Evolutionary conservation across 2,113 vertebrate species (phyloP), one percentile per base, ranked within the genome.

Genomic region (Globicephala melas): DNA sequence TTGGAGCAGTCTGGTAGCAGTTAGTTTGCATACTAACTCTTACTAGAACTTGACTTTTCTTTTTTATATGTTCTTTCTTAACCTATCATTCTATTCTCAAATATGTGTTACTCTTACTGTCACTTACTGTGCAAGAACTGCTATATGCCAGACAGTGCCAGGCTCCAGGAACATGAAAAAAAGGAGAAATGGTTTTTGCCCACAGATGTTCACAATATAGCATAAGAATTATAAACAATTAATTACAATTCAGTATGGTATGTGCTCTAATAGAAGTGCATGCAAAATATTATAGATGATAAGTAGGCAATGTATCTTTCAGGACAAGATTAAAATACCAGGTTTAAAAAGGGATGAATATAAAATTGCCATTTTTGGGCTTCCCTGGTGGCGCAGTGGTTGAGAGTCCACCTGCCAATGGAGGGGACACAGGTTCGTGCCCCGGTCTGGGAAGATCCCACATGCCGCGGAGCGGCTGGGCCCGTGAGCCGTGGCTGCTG

Each of bases 301-400:
- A 93, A 77, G 18, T 71, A 96, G 50, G 17, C 28, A 81, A 68
- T 91, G 17, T 79, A 7, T 91, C 73, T 83, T 62, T 96, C 36
- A 89, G 44, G 63, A 86, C 87, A 83, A 86, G 20, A 76, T 94
- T 14, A 90, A 95, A 95, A 91, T 91, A 82, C 14, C 26, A 97
- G 28, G 11, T 87, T 94, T 62, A 41, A 83, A 94, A 89, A 86
- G 4, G 12, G 5, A 25, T 95, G 36, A 77, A 83, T 23, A n/a
- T 87, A 81, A 94, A 97, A 85, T 85, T 96, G 36, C 41, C 21
- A 80, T 65, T 95, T 93, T 96, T 86, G 14, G 47, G 47, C 47
- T 50, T 50, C 47, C 47, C 47, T 50, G 47, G 47, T 50, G 47
- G 47, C 47, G 11, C 47, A 50, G 47, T 50, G 47, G 47, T 50